phyloP scores from a whole-genome alignment of 1,140 invertebrate species.

The Meloidogyne floridensis region DNA sequence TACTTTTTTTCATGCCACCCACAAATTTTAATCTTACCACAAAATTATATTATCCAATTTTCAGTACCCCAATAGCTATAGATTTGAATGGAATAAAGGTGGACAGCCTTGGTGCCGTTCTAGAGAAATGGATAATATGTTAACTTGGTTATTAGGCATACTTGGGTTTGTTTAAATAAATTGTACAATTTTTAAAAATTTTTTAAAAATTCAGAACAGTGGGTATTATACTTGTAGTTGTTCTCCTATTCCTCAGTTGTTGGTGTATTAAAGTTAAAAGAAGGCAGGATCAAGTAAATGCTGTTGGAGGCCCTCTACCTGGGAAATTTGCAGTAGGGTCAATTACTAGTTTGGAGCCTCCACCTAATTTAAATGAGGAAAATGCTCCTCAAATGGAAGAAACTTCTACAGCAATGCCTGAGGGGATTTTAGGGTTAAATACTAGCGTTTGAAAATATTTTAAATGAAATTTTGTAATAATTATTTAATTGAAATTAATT shows the following conservation, averaged over 20 bases:
- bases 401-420: not conserved
- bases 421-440: not conserved
- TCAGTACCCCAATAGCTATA: conserved; percentile 60
- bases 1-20: too few relatives aligned
- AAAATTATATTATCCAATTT: conserved; percentile 61
- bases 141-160: not conserved
- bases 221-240: conserved; percentile 46
- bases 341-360: not conserved
- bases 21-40: conserved; percentile 29
- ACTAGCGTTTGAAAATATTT: not conserved
- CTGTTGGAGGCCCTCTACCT: not conserved
- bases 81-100: conserved; percentile 66
- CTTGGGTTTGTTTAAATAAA: not conserved
- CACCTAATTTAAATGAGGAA: not conserved
- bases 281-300: conserved; percentile 34
- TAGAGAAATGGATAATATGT: conserved; percentile 60
- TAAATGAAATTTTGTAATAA: not conserved
- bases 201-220: conserved; percentile 21
- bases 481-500: not conserved
- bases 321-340: not conserved
- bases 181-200: not conserved
- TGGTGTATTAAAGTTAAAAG: conserved; percentile 50
- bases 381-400: not conserved
- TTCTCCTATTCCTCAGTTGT: conserved; percentile 53
- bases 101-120: conserved; percentile 60